Conservation (phyloP, 2,113 vertebrate genomes). For the Gambusia holbrooki region DNA sequence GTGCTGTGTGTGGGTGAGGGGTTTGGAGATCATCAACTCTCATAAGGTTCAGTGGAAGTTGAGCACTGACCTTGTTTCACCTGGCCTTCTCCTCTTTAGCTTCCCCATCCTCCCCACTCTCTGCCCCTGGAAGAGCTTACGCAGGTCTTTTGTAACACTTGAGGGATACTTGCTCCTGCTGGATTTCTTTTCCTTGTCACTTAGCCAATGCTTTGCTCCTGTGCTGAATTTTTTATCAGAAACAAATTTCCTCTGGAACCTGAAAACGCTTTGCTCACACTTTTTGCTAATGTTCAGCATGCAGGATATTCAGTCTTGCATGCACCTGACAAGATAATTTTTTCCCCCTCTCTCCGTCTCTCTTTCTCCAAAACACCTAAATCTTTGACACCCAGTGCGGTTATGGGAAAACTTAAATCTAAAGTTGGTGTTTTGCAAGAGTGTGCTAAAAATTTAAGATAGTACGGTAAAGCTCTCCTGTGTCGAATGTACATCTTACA, state of each 20-base stretch:
- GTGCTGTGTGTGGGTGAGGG: conserved; percentile 31
- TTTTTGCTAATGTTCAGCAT: conserved; percentile 31
- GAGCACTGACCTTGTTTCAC: conserved; percentile 63
- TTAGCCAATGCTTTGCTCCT: conserved; percentile 64
- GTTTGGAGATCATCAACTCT: conserved; percentile 61
- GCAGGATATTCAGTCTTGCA: conserved; percentile 6
- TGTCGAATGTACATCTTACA: not conserved
- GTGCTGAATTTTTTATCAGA: conserved; percentile 64
- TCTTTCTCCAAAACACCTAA: not conserved
- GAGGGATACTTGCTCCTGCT: conserved; percentile 55
- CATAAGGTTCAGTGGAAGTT: conserved; percentile 60
- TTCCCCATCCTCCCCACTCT: conserved; percentile 2
- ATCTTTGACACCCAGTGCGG: conserved; percentile 2
- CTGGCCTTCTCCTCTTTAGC: conserved; percentile 49
- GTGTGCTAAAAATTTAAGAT: not conserved
- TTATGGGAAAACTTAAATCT: not conserved
- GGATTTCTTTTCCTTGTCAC: conserved; percentile 59
- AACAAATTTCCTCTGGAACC: conserved; percentile 54
- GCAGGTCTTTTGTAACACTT: conserved; percentile 67
- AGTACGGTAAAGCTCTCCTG: not conserved
- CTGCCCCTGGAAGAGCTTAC: conserved; percentile 56
- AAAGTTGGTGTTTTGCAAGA: not conserved
- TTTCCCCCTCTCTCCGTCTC: not conserved
- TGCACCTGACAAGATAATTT: not conserved
- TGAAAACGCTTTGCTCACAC: conserved; percentile 46